Conservation (phyloP, 2,888 invertebrate species). For the Pelosia muscerda region DNA sequence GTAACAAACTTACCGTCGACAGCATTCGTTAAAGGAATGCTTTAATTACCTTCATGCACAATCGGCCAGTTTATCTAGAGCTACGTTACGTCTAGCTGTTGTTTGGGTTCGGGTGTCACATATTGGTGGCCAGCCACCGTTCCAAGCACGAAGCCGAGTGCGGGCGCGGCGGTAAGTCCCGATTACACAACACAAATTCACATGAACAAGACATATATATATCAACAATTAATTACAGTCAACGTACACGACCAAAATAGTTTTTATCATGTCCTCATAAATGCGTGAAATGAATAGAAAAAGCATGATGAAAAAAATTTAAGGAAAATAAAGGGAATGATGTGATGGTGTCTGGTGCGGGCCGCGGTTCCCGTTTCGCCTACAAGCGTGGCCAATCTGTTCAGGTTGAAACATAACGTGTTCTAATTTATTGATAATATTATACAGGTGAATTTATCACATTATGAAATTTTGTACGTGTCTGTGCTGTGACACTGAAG, state of each 20-base stretch:
- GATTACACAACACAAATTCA: conserved; percentile 86
- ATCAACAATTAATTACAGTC: conserved; percentile 75
- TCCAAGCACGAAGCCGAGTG: conserved; percentile 82
- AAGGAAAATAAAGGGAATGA: conserved; percentile 64
- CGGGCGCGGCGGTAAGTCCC: conserved; percentile 80
- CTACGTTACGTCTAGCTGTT: conserved; percentile 78
- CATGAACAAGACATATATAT: conserved; percentile 80
- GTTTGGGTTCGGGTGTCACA: conserved; percentile 75
- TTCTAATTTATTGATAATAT: conserved; percentile 21
- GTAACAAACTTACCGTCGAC: conserved; percentile 77
- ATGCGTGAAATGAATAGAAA: conserved; percentile 73
- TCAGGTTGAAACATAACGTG: conserved; percentile 28
- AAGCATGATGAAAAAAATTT: conserved; percentile 76
- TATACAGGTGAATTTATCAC: conserved; percentile 34
- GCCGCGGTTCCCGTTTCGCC: conserved; percentile 65
- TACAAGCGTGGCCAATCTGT: conserved; percentile 47
- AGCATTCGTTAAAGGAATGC: conserved; percentile 84
- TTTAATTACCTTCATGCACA: conserved; percentile 81
- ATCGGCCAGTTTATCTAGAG: conserved; percentile 76
- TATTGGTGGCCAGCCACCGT: conserved; percentile 78
- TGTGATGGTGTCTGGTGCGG: conserved; percentile 69
- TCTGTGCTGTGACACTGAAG: conserved; percentile 63
- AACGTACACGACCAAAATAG: conserved; percentile 86
- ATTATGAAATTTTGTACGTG: conserved; percentile 42
- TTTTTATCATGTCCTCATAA: conserved; percentile 75